Base-by-base conservation (phyloP, 2,888 invertebrate genomes). In the Heliconius sara region DNA sequence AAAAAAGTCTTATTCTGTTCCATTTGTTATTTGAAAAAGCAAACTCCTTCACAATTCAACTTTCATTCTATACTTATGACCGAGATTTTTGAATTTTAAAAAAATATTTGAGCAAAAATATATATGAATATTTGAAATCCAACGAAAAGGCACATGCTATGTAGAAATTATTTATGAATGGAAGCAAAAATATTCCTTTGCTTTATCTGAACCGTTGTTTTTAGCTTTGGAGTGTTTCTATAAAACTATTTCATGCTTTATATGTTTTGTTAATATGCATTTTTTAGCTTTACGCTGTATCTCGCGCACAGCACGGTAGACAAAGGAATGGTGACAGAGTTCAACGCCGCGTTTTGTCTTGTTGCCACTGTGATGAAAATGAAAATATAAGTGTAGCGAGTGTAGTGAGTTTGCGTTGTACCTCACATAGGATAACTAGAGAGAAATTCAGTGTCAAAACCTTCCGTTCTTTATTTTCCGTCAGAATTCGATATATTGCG, bases 121-220 rank as follows among this genome's bases (percentile, higher is more conserved):
- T 25, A 25, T 6, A 70, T 70, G 70, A 70, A 70, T 43, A 43
- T 70, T 43, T 70, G 13, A 43, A 70, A 68, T 57, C 60, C 43
- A 70, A 13, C 70, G 7, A 73, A 73, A 73, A 57, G 34, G 73
- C 34, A 60, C 57, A 52, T 27, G 57, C 52, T 47, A 30, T 52
- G 47, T 30, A 34, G 34, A 34, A n/a, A 57, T 52, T 30, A 72
- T 70, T 60, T 34, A 73, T 73, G 73, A 30, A 60, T 34, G 57
- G n/a, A 57, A 57, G 34, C 57, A n/a, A 57, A 73, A 73, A 60
- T 60, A 73, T 60, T 60, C 34, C 57, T 73, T 73, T 73, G 57
- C 57, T 73, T 57, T 30, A 57, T 52, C 34, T 73, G 73, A 73
- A 34, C 57, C 60, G 57, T 60, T 73, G 57, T 60, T 60, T 72